Percentiles rank a stretch among this genome's conserved stretches.
phyloP scores from a whole-genome alignment of 2,888 invertebrate species.

The Polyommatus icarus region DNA sequence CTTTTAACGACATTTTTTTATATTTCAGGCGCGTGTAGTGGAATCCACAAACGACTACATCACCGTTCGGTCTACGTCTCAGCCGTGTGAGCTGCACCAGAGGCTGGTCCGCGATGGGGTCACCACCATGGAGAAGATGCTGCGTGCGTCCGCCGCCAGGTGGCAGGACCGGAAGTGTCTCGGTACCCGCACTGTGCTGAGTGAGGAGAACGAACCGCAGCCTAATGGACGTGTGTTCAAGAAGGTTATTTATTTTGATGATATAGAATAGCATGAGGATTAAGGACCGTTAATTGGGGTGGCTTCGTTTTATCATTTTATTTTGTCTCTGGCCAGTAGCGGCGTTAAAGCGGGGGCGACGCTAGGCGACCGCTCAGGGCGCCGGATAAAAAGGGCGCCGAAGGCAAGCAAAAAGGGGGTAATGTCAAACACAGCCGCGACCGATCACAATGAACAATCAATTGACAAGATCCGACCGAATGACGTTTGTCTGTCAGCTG shows the following conservation, averaged over 20 bases:
- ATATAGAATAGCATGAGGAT: no score
- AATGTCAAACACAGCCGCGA: no score
- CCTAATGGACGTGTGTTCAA: slow-evolving; percentile 97
- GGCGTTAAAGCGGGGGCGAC: no score
- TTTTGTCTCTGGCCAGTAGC: background rate
- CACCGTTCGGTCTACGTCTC: slow-evolving; percentile 86
- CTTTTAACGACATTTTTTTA: background rate
- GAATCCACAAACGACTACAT: slow-evolving; percentile 83
- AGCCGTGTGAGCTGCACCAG: slow-evolving; percentile 86
- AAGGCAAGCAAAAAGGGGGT: no score
- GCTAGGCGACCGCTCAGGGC: no score
- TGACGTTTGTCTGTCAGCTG: no score
- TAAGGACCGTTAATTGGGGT: no score
- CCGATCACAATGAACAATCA: no score
- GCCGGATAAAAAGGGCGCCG: no score
- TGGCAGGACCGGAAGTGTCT: slow-evolving; percentile 89
- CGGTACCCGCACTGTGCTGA: slow-evolving; percentile 93
- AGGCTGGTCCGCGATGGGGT: slow-evolving; percentile 87
- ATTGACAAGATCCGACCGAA: no score
- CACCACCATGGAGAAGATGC: slow-evolving; percentile 90
- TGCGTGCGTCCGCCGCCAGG: slow-evolving; percentile 87
- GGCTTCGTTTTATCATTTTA: no score
- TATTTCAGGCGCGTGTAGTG: slow-evolving; percentile 84
- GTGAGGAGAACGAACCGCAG: slow-evolving; percentile 96
- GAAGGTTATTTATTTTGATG: slow-evolving; percentile 81